phyloP scores from a whole-genome alignment of 2,113 vertebrate genomes.

The Tor tambroides region DNA sequence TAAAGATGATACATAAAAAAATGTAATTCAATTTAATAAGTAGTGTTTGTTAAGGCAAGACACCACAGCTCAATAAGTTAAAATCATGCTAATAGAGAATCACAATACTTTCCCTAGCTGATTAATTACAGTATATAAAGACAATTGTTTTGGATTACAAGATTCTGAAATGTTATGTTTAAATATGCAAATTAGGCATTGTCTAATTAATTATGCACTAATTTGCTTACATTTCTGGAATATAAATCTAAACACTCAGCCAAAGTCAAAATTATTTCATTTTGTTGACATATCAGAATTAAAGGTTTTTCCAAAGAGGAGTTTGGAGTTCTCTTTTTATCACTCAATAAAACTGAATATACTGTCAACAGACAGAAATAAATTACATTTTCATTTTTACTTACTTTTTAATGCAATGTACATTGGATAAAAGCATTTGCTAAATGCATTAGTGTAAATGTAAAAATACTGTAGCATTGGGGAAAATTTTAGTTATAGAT shows the following conservation, averaged over 20 bases:
- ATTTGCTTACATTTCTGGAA: not conserved
- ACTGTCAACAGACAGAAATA: not conserved
- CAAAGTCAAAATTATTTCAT: not conserved
- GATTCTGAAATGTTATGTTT: not conserved
- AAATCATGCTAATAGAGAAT: not conserved
- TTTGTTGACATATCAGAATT: no score
- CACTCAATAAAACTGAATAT: not conserved
- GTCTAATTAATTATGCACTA: not conserved
- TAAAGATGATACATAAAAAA: not conserved
- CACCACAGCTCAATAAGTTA: not conserved
- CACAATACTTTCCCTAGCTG: not conserved
- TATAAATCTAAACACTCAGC: not conserved
- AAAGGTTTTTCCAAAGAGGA: not conserved
- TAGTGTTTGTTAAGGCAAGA: not conserved
- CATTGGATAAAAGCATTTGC: not conserved
- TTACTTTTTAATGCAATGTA: not conserved
- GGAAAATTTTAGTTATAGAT: not conserved
- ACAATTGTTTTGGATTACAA: not conserved
- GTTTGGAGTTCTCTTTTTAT: not conserved
- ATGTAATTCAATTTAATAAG: not conserved
- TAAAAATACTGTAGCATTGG: not conserved
- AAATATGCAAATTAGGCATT: not conserved
- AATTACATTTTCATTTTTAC: not conserved
- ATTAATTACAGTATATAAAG: not conserved
- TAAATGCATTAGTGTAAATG: no score